A percentile compares a stretch with the other conserved stretches of the same genome.
Evolutionary conservation across 2,113 vertebrate genomes (phyloP).

Genomic region (Microtus richardsoni): DNA sequence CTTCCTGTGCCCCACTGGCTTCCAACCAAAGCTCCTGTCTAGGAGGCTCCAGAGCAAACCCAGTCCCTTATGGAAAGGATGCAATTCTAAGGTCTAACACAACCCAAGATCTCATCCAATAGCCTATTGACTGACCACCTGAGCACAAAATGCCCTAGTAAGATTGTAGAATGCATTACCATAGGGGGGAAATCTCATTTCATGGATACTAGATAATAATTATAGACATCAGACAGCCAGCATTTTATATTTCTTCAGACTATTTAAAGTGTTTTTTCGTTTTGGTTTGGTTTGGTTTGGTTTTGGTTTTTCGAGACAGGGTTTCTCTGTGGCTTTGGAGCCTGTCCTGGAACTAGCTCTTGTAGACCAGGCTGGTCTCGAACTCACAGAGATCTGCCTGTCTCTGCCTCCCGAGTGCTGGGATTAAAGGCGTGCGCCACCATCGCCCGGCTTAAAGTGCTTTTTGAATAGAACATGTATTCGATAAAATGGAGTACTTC

Average conservation of each 20-base stretch:
- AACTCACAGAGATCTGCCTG: too few relatives aligned
- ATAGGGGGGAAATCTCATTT: not conserved
- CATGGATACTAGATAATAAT: not conserved
- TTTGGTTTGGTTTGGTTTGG: too few relatives aligned
- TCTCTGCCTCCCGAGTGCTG: too few relatives aligned
- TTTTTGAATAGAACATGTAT: not conserved
- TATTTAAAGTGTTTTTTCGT: constrained; percentile 7
- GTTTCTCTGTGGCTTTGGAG: too few relatives aligned
- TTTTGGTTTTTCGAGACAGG: too few relatives aligned
- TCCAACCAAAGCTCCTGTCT: not conserved
- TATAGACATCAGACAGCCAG: not conserved
- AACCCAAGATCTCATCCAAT: not conserved
- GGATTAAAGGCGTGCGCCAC: too few relatives aligned
- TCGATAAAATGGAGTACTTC: constrained; percentile 3
- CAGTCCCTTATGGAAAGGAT: not conserved
- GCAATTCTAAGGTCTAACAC: not conserved
- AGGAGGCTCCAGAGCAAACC: not conserved
- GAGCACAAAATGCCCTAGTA: not conserved
- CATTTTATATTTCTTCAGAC: constrained; percentile 10
- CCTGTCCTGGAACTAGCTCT: too few relatives aligned
- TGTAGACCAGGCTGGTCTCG: too few relatives aligned
- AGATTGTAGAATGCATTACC: not conserved
- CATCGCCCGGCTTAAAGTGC: not conserved
- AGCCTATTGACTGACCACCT: not conserved
- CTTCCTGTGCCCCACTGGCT: not conserved